Base-by-base conservation (phyloP, 2,888 invertebrate species). In the Bedellia somnulentella region DNA sequence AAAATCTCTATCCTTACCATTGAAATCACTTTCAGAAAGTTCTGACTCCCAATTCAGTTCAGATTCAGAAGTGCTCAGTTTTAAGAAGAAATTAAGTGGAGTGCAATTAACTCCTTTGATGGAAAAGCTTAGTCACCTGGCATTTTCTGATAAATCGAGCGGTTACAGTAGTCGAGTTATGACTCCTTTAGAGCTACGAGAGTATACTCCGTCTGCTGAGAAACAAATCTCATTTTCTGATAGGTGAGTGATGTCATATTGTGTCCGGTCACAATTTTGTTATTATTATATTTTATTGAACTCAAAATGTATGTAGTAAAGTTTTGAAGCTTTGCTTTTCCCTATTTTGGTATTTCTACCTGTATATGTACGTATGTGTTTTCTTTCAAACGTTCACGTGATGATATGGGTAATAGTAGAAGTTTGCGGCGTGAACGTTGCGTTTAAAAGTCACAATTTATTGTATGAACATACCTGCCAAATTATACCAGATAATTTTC, bases 21-120 rank as follows among this genome's bases (percentile, higher is more conserved):
- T 89, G 5, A 89, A 89, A 49, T 82, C 87, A 0, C 49, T 87
- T 37, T 55, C 61, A n/a, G 63, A 77, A 37, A 61, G 56, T 40
- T 46, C 60, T 0, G 73, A 73, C 36, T 47, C 59, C 1, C 67
- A 64, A 32, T 51, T 55, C 12, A 51, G 46, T 0, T 49, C 58
- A 0, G 68, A 67, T 11, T 46, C 61, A 0, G 66, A 73, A 24
- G 50, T 56, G 2, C 52, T 59, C 1, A 60, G 63, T 34, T 62
- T 67, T 30, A 71, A 73, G 38, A 80, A 79, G 44, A 82, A 81
- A 39, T 40, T 82, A 17, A 80, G 80, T 6, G 86, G 87, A 0
- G 81, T 89, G 0, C 88, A 87, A 35, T 48, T 90, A 29, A 90
- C 90, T 0, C 91, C 91, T 0, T 52, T 90, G 1, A 88, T 91